Base-by-base conservation (phyloP, 2,888 invertebrate species). In the Plusia festucae region DNA sequence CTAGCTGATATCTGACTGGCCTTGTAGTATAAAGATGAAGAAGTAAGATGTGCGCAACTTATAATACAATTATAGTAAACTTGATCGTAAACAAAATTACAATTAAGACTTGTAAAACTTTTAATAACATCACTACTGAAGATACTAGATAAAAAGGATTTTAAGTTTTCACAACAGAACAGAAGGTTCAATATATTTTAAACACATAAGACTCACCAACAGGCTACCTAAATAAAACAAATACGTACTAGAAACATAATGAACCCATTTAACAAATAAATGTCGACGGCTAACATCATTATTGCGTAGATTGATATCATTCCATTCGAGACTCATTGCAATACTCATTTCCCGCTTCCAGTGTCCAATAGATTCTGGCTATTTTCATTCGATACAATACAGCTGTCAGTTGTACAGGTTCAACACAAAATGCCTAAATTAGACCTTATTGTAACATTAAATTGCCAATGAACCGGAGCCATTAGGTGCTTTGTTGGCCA, bases 361-460 rank as follows among this genome's bases (percentile, higher is more conserved):
- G 69, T 68, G 30, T 27, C 64, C 44, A 61, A 68, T 65, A 73
- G 73, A 78, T 62, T 64, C 69, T 56, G 58, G 73, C 66, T 74
- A 79, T 83, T 82, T 83, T 78, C 77, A 81, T 83, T 81, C 73
- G 68, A 66, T 62, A 24, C 70, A 71, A 82, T 83, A 81, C 82
- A 81, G 60, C 66, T 73, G 79, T 71, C 73, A 65, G 59, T 18
- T 62, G 20, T 16, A 40, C 68, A 73, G 60, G 66, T 56, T 65
- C 52, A 62, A 74, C 75, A 72, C 72, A 74, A 74, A 78, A 79
- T 76, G 67, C 64, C 77, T 77, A 79, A 82, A 85, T 86, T 82
- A 82, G 75, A 81, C 63, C 67, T 73, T 78, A 87, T 85, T 86
- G 84, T 84, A 81, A 65, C 59, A 73, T 76, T 82, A 77, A 83